Evolutionary conservation across 2,797 vertebrate genomes (phyloP).

Genomic region (Chloroceryle inda): DNA sequence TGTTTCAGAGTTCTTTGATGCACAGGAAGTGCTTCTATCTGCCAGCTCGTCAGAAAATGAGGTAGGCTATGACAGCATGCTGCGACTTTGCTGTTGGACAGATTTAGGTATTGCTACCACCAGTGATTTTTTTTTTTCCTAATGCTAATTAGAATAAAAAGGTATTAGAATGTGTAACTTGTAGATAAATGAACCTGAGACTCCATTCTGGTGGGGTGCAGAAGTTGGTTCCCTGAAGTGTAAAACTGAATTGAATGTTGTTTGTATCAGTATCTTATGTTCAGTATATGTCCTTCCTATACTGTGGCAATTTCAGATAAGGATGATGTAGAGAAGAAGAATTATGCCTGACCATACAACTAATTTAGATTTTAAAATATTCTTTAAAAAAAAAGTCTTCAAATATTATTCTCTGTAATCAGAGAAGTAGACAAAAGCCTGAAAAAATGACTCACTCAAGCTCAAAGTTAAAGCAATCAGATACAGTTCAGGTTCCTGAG

Average conservation of each 20-base stretch:
- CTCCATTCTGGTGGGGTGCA: background rate
- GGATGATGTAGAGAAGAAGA: background rate
- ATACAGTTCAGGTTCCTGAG: background rate
- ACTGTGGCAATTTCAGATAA: background rate
- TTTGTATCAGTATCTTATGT: background rate
- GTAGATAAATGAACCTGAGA: background rate
- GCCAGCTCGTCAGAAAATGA: constrained; percentile 99
- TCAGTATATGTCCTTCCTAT: background rate
- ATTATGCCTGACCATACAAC: background rate
- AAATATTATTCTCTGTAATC: background rate
- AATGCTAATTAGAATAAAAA: background rate
- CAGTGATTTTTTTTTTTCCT: background rate
- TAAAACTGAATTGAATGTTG: background rate
- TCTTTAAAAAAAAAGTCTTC: background rate
- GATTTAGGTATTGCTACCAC: background rate
- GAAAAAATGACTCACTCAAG: background rate
- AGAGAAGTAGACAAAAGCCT: background rate
- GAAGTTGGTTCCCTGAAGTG: background rate
- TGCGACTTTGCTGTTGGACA: background rate
- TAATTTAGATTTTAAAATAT: background rate
- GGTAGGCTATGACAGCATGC: constrained; percentile 74
- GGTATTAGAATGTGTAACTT: background rate
- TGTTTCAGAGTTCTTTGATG: constrained; percentile 98
- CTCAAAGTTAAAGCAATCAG: background rate
- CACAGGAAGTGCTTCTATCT: constrained; percentile 97